Conservation (phyloP, 2,113 vertebrate genomes). For the Sander vitreus region DNA sequence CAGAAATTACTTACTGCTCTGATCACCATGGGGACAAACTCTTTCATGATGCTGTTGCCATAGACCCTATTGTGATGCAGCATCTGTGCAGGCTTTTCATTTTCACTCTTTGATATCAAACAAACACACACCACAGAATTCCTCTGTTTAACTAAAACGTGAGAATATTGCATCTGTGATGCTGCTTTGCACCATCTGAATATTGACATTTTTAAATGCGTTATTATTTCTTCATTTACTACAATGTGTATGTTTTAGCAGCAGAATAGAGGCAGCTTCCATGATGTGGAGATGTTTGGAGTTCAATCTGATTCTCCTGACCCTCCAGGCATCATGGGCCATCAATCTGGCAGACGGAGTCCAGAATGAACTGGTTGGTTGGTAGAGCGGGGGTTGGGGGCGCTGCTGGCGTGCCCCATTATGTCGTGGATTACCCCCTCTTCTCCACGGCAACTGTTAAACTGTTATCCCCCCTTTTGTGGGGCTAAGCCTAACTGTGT, state of each 20-base stretch:
- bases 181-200: not conserved
- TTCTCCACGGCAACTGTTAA: conserved; percentile 66
- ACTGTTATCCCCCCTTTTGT: conserved; percentile 83
- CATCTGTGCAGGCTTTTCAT: conserved; percentile 59
- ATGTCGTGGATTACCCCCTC: conserved; percentile 76
- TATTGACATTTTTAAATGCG: not conserved
- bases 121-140: conserved; percentile 22
- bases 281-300: conserved; percentile 37
- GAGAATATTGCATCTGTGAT: not conserved
- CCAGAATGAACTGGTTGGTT: conserved; percentile 78
- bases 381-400: not conserved
- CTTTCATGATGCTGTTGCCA: conserved; percentile 84
- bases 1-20: conserved; percentile 66
- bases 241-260: not conserved
- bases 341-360: conserved; percentile 43
- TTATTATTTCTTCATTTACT: not conserved
- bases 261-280: not conserved
- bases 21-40: conserved; percentile 80
- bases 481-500: conserved; percentile 76
- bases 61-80: conserved; percentile 75
- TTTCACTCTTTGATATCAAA: conserved; percentile 70
- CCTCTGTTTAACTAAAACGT: not conserved
- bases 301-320: conserved; percentile 21
- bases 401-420: conserved; percentile 64
- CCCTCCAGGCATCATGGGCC: conserved; percentile 20